These are phyloP conservation scores for Nematolebias whitei DNA, from an alignment of 2,113 vertebrate species.

Conservation along the genomic window DNA sequence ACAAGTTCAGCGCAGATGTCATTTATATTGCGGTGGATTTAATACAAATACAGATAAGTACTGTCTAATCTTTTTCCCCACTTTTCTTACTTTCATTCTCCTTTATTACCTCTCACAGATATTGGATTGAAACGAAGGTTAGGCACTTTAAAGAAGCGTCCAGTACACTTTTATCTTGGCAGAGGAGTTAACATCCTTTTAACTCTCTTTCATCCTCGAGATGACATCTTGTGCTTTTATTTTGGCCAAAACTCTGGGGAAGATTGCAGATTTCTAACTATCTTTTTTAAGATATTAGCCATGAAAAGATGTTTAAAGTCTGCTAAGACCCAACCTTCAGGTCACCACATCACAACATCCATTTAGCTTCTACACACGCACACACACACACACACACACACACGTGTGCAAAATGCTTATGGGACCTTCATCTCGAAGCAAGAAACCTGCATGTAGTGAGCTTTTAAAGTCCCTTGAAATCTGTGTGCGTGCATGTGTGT, in stretches of 20 bases:
- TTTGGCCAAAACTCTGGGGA: not conserved
- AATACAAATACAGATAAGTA: conserved; percentile 45
- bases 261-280: conserved; percentile 12
- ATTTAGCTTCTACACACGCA: conserved; percentile 2
- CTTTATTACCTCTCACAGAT: conserved; percentile 28
- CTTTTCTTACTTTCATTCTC: not conserved
- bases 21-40: conserved; percentile 36
- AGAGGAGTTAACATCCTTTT: conserved; percentile 7
- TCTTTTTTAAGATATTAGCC: conserved; percentile 18
- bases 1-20: conserved; percentile 31
- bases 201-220: conserved; percentile 11
- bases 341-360: conserved; percentile 15
- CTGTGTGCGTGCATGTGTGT: conserved; percentile 30
- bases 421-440: conserved; percentile 46
- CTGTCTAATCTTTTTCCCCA: conserved; percentile 42
- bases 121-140: conserved; percentile 43
- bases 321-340: conserved; percentile 15
- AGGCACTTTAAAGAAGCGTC: conserved; percentile 22
- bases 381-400: not conserved
- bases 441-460: conserved; percentile 40
- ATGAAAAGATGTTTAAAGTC: conserved; percentile 30
- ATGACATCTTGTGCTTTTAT: conserved; percentile 14
- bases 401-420: not conserved
- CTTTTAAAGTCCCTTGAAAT: conserved; percentile 57
- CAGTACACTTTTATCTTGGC: conserved; percentile 9